Evolutionary conservation across 2,113 vertebrate species (phyloP).

Genomic region (Macheiramphus alcinus): DNA sequence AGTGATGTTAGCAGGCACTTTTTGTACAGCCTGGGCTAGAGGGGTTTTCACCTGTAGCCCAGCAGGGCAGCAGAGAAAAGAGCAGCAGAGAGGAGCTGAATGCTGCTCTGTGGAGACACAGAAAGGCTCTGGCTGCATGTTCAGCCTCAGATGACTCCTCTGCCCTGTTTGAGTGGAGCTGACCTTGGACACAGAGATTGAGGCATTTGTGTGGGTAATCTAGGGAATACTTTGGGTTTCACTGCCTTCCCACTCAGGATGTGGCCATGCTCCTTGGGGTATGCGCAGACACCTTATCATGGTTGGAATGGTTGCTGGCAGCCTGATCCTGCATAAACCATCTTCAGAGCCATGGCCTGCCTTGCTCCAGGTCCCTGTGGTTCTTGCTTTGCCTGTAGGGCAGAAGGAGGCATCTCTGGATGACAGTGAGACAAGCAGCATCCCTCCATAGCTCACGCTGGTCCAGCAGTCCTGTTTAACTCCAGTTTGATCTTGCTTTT

Average conservation of each 20-base stretch:
- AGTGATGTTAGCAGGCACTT: background rate
- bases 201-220: background rate
- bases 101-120: background rate
- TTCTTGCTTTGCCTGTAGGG: background rate
- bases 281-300: background rate
- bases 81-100: background rate
- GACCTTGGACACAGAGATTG: background rate
- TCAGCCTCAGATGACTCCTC: background rate
- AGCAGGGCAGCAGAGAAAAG: background rate
- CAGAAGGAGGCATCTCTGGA: background rate
- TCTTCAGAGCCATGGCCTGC: background rate
- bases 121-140: background rate
- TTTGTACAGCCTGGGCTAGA: background rate
- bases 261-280: background rate
- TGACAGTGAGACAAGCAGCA: background rate
- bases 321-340: background rate
- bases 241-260: background rate
- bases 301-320: background rate
- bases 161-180: background rate
- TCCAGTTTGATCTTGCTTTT: background rate
- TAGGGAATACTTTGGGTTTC: background rate
- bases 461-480: background rate
- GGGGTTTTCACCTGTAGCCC: background rate
- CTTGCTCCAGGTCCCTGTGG: background rate
- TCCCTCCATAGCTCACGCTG: fast-evolving